phyloP scores from a whole-genome alignment of 1,140 invertebrate genomes.

The Papilio aristodemus region DNA sequence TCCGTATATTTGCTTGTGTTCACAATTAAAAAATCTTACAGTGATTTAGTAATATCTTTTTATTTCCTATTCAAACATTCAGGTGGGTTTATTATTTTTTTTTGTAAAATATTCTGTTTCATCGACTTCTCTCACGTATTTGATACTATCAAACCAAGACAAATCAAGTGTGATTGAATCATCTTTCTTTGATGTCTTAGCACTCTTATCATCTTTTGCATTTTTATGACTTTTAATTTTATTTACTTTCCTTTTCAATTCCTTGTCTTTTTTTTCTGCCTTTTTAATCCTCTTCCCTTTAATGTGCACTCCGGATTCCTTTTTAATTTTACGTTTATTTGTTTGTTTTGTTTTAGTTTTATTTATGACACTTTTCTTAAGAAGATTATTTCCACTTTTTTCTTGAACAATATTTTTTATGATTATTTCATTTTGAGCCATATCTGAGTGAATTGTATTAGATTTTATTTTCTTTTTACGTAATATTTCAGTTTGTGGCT shows the following conservation, averaged over 20 bases:
- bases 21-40: neutral
- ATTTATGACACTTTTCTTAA: neutral
- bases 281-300: neutral
- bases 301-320: neutral
- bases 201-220: neutral
- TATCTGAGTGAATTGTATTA: neutral
- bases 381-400: neutral
- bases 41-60: neutral
- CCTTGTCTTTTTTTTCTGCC: neutral
- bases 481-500: neutral
- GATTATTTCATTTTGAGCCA: neutral
- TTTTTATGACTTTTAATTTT: neutral
- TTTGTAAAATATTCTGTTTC: slow-evolving; percentile 47
- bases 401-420: neutral
- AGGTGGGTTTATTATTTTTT: too few species aligned
- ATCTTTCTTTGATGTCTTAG: slow-evolving; percentile 34
- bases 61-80: neutral
- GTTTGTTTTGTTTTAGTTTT: neutral
- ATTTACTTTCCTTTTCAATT: neutral
- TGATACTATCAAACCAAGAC: slow-evolving; percentile 60
- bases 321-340: neutral
- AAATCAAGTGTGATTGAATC: slow-evolving; percentile 43
- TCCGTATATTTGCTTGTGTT: neutral
- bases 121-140: slow-evolving; percentile 51
- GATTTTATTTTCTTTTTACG: neutral